These are phyloP conservation scores for Polyergus mexicanus DNA, from an alignment of 1,140 invertebrate species.

Conservation along the genomic window DNA sequence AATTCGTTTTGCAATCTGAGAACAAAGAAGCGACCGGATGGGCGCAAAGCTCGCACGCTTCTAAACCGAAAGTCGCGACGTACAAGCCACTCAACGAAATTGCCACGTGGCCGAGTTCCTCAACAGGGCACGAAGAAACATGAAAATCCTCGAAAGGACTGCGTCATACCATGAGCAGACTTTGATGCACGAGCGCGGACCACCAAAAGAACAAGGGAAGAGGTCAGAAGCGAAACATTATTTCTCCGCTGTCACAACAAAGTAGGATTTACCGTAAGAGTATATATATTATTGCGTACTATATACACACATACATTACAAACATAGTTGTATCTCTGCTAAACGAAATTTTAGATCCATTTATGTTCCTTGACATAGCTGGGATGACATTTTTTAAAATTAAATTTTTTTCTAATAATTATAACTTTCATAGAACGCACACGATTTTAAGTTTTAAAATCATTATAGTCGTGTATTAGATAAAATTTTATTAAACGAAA, in stretches of 20 bases:
- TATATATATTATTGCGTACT: slow-evolving; percentile 15
- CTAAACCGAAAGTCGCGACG: slow-evolving; percentile 61
- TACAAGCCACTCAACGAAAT: slow-evolving; percentile 74
- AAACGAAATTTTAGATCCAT: slow-evolving; percentile 41
- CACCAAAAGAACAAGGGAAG: slow-evolving; percentile 46
- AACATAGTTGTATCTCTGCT: neutral
- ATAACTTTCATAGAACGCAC: neutral
- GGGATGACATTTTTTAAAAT: neutral
- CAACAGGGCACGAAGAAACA: slow-evolving; percentile 61
- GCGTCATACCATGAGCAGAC: slow-evolving; percentile 45
- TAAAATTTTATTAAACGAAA: too few relatives aligned
- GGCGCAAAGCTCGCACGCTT: slow-evolving; percentile 45
- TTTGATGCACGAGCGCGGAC: slow-evolving; percentile 65
- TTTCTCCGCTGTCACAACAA: slow-evolving; percentile 57
- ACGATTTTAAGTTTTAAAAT: neutral
- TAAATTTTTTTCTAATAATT: neutral
- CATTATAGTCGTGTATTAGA: too few relatives aligned
- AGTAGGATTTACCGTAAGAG: slow-evolving; percentile 30
- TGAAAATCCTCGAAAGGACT: slow-evolving; percentile 58
- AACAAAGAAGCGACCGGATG: slow-evolving; percentile 48
- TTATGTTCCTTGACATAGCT: slow-evolving; percentile 18
- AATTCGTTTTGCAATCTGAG: slow-evolving; percentile 60
- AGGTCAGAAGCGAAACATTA: slow-evolving; percentile 48
- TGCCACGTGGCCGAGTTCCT: slow-evolving; percentile 68
- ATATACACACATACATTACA: neutral